phyloP scores from a whole-genome alignment of 2,888 invertebrate genomes.

The Reticulitermes lucifugus region DNA sequence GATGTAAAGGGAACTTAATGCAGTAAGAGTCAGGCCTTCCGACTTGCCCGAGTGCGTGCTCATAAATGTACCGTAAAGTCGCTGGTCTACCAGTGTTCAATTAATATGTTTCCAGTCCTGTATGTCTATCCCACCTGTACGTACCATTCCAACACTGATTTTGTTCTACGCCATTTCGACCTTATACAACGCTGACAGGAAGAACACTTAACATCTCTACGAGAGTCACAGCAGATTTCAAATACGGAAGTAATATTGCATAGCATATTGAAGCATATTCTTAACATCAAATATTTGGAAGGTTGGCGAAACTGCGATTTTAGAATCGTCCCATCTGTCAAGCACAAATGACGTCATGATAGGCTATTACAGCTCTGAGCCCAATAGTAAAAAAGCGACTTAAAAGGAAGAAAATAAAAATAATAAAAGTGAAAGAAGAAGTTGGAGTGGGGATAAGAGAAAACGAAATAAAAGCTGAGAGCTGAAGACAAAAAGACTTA shows the following conservation, averaged over 20 bases:
- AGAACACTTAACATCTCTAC: constrained; percentile 9
- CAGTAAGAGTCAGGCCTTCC: too few species aligned
- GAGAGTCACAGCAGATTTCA: not conserved
- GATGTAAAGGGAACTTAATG: too few species aligned
- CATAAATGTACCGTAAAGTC: too few species aligned
- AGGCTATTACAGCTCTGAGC: constrained; percentile 6
- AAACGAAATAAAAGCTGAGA: constrained; percentile 12
- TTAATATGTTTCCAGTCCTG: not conserved
- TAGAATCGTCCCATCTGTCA: constrained; percentile 25
- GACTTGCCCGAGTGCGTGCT: too few species aligned
- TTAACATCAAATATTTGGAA: constrained; percentile 6
- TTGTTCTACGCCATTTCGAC: too few species aligned
- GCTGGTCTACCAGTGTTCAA: too few species aligned
- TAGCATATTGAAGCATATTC: not conserved
- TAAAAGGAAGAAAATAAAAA: constrained; percentile 14
- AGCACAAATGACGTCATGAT: constrained; percentile 26
- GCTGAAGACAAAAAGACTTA: constrained; percentile 17
- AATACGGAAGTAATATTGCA: constrained; percentile 2
- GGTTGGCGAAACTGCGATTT: constrained; percentile 15
- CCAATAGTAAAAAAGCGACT: constrained; percentile 22
- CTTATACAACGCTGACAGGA: not conserved
- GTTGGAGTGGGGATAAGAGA: not conserved
- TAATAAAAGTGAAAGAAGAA: constrained; percentile 8
- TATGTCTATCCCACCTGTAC: not conserved
- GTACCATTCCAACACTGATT: not conserved